Evolutionary conservation across 2,113 vertebrate genomes (phyloP), one percentile per base, ranked within the genome.

Genomic region (Salvelinus alpinus): DNA sequence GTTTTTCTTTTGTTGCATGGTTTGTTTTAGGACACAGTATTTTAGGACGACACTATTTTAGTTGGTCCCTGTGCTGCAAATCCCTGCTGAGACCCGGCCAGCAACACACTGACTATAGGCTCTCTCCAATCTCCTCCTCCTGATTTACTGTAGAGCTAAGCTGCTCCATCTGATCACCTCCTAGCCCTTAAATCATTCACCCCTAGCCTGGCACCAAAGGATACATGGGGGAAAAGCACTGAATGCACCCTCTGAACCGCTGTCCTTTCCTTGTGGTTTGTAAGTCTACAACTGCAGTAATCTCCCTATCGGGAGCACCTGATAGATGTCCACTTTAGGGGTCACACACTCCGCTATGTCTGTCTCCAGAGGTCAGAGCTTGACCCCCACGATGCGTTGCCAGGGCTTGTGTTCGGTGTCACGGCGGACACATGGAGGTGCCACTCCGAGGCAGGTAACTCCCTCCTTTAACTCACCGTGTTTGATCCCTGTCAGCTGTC

Each of bases 41-140:
- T 81, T 77, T 22, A 62, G 59, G 70, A 85, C 84, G 81, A 79
- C 84, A 76, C 84, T 87, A 83, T 88, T 88, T 82, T 27, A 48
- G 83, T 77, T 66, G 64, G 62, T 85, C 81, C 80, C 82, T 72
- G 73, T 22, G 78, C 86, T 78, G n/a, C 73, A 68, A 70, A 31
- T 80, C 72, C 25, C 72, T 72, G 75, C 13, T 72, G 76, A 75
- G 64, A 27, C 64, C 64, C 25, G 31, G 60, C 60, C 25, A 29
- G 64, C 64, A 66, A 5, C 24, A 25, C 64, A 29, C 25, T 29
- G 24, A 54, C 38, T 44, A 2, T 44, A 44, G 51, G 51, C 38
- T 20, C 18, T 57, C 54, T 57, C 54, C 20, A 14, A 18, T 57
- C 60, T 29, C 64, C 24, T 65, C 24, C 25, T 66, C 7, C 11